Percentiles rank a stretch among this genome's conserved stretches.
Evolutionary conservation across 1,140 invertebrate genomes (phyloP).

Genomic region (Musca vetustissima): DNA sequence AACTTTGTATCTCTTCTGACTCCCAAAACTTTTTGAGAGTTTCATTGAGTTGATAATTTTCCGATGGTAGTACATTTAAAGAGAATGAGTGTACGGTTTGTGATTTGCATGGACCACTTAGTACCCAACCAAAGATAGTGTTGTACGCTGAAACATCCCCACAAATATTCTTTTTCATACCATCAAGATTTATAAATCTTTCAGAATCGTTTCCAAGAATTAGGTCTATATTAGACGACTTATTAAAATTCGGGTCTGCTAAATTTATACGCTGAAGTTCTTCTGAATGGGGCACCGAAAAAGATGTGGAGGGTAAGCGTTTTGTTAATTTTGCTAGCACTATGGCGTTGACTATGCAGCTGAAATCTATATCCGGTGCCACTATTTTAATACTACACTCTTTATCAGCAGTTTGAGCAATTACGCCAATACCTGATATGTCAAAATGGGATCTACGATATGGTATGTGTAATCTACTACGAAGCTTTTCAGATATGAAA

Average conservation of each 20-base stretch:
- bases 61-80: neutral
- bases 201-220: slow-evolving; percentile 5
- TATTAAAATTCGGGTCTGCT: neutral
- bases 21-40: slow-evolving; percentile 12
- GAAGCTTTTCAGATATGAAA: neutral
- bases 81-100: neutral
- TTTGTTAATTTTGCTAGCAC: neutral
- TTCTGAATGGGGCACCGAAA: neutral
- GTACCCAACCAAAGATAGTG: slow-evolving; percentile 2
- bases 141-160: neutral
- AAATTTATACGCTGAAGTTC: neutral
- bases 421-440: neutral
- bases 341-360: neutral
- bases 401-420: slow-evolving; percentile 1
- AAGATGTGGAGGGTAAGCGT: neutral
- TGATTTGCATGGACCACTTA: neutral
- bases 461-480: no score
- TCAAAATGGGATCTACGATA: neutral
- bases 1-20: neutral
- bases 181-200: neutral
- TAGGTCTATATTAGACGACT: neutral
- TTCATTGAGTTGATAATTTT: neutral
- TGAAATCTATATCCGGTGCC: neutral
- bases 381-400: neutral
- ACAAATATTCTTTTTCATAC: slow-evolving; percentile 1